Evolutionary conservation across 2,888 invertebrate species (phyloP), one percentile per base, ranked within the genome.

Genomic region (Anorthoa munda): DNA sequence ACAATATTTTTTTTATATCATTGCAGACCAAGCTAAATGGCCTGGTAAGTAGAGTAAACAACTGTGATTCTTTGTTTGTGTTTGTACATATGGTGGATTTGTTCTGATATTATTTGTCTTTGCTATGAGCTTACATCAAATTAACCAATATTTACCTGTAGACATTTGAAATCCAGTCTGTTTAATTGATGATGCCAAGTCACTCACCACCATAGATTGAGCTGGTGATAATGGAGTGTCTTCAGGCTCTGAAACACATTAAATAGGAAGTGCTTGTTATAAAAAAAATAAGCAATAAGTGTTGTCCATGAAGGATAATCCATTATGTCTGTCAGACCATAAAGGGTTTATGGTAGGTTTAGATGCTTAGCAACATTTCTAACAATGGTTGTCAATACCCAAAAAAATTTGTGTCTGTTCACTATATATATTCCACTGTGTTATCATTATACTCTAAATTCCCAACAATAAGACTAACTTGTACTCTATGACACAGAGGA

Each of bases 81-180:
- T 51, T 51, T 17, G n/a, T 17, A 46, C 26, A 46, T 53, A 55
- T 7, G 46, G 17, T 11, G 17, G 2, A 68, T 39, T 39, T 39
- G 39, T 39, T 39, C 39, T 39, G 39, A 39, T 39, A 39, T 39
- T 9, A 39, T 39, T 39, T 4, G 9, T 39, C 39, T 39, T 1
- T 9, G 39, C 7, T 1, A 39, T 39, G 12, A 9, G n/a, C 2
- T 21, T 15, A 13, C 17, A 45, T 46, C 1, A 56, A 61, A 31
- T 21, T 55, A 58, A 45, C 21, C 0, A 26, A 60, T 59, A 51
- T 53, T 86, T 91, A 94, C 99, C 99, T 75, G 98, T 97, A 1
- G 99, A 98, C 86, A 99, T 96, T 90, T 98, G 97, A 82, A 98
- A 97, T 0, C 98, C 97, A 39, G 98, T 98, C 89, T 99, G 98